These are phyloP conservation scores for Drosophila yooni DNA, from an alignment of 2,888 invertebrate species.

Conservation along the genomic window DNA sequence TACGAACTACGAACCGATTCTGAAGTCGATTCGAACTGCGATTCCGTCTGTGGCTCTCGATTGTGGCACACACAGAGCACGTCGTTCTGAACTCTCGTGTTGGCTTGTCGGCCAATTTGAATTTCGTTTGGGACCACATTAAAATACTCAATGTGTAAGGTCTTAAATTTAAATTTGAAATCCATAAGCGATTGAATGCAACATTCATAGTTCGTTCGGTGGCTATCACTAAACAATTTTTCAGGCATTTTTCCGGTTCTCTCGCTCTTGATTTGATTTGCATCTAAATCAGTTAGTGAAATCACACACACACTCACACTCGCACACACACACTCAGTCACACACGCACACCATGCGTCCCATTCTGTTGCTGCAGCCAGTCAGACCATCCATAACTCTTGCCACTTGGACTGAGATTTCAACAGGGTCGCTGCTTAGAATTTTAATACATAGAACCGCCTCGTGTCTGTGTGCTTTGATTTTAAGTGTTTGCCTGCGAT, in stretches of 20 bases:
- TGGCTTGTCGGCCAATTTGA: conserved; percentile 63
- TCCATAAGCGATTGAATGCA: conserved; percentile 80
- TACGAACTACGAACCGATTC: conserved; percentile 31
- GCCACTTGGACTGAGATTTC: conserved; percentile 64
- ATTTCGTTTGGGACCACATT: conserved; percentile 79
- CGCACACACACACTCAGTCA: conserved; percentile 28
- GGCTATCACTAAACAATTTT: conserved; percentile 61
- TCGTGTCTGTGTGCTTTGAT: conserved; percentile 57
- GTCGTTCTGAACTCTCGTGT: conserved; percentile 14
- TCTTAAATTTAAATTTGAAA: conserved; percentile 83
- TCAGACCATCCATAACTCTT: conserved; percentile 70
- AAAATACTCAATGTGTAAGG: conserved; percentile 83
- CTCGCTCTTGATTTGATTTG: conserved; percentile 75
- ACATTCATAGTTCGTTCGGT: conserved; percentile 70
- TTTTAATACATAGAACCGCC: conserved; percentile 60
- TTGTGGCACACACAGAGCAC: conserved; percentile 30
- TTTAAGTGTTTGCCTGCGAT: conserved; percentile 76
- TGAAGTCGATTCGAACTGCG: conserved; percentile 5
- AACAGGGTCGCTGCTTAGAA: conserved; percentile 63
- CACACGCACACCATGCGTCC: conserved; percentile 19
- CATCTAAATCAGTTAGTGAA: conserved; percentile 78
- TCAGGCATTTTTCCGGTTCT: conserved; percentile 46
- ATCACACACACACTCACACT: conserved; percentile 48
- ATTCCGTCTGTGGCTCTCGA: conserved; percentile 22
- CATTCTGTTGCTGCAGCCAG: conserved; percentile 16